A percentile compares a stretch with the other conserved stretches of the same genome.
phyloP scores from a whole-genome alignment of 1,140 invertebrate genomes.

The Bombus cullumanus region DNA sequence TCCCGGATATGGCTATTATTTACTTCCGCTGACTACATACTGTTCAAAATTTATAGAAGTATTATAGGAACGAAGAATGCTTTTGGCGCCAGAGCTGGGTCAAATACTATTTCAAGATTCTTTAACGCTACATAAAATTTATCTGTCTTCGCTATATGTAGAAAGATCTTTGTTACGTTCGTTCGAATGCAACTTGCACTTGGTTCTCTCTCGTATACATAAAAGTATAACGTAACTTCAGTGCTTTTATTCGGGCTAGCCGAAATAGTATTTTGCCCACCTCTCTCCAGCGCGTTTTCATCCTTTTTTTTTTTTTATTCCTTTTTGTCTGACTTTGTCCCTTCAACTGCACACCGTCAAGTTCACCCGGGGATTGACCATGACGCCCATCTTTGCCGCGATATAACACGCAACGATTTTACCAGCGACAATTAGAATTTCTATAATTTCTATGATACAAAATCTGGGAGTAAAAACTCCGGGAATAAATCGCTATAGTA shows the following conservation, averaged over 20 bases:
- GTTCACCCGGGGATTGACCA: conserved; percentile 28
- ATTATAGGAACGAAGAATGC: conserved; percentile 7
- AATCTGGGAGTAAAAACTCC: conserved; percentile 28
- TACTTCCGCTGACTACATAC: conserved; percentile 12
- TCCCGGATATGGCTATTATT: conserved; percentile 14
- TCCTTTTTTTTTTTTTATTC: neutral
- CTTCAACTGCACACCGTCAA: conserved; percentile 45
- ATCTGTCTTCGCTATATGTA: too few species aligned
- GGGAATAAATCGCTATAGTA: conserved; percentile 12
- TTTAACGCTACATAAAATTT: conserved; percentile 3
- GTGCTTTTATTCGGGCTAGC: neutral
- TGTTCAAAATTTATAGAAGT: neutral
- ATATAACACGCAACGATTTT: conserved; percentile 44
- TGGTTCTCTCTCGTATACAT: neutral
- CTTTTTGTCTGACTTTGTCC: neutral
- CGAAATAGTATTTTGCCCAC: conserved; percentile 67
- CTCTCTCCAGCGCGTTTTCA: conserved; percentile 56
- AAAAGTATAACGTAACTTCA: neutral
- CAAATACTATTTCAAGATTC: conserved; percentile 50
- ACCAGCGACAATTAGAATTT: conserved; percentile 37
- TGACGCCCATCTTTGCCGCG: conserved; percentile 50
- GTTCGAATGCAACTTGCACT: conserved; percentile 15
- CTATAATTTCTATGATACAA: conserved; percentile 43
- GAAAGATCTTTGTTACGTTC: neutral
- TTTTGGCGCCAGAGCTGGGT: conserved; percentile 48